Percentiles rank a stretch among this genome's conserved stretches.
These are phyloP conservation scores for Oncorhynchus clarkii DNA, from an alignment of 2,113 vertebrate species.

Conservation along the genomic window DNA sequence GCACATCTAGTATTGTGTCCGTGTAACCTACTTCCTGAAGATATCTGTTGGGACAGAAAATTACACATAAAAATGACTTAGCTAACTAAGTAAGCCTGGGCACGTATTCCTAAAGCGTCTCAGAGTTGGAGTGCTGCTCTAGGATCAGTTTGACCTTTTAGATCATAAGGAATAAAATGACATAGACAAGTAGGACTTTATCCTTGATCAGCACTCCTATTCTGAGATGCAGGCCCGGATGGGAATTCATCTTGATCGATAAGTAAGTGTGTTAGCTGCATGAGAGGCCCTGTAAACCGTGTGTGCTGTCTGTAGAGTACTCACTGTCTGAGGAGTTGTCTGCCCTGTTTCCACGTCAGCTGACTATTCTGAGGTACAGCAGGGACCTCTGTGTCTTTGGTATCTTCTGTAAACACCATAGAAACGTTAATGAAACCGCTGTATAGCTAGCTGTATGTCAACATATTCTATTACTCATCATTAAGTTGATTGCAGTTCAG, in stretches of 20 bases:
- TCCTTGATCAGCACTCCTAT: too few relatives aligned
- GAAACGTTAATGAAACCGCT: background rate
- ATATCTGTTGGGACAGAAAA: constrained; percentile 74
- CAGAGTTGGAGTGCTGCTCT: too few relatives aligned
- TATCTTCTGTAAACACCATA: constrained; percentile 81
- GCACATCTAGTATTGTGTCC: constrained; percentile 98
- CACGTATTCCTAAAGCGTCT: too few relatives aligned
- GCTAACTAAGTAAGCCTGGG: too few relatives aligned
- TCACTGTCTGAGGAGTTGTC: constrained; percentile 97
- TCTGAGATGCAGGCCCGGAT: too few relatives aligned
- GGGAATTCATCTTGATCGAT: background rate
- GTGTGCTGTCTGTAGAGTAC: constrained; percentile 55
- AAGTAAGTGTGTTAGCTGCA: background rate
- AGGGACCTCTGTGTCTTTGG: constrained; percentile 95
- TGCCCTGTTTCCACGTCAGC: constrained; percentile 97
- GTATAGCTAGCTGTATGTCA: background rate
- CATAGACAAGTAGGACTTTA: too few relatives aligned
- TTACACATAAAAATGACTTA: too few relatives aligned
- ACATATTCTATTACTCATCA: background rate
- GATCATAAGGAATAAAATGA: too few relatives aligned
- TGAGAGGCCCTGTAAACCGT: background rate
- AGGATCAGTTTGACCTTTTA: too few relatives aligned
- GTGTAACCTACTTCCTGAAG: constrained; percentile 99
- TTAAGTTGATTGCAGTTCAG: background rate
- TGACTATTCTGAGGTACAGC: constrained; percentile 94